phyloP scores from a whole-genome alignment of 2,113 vertebrate genomes.

The Bos javanicus region DNA sequence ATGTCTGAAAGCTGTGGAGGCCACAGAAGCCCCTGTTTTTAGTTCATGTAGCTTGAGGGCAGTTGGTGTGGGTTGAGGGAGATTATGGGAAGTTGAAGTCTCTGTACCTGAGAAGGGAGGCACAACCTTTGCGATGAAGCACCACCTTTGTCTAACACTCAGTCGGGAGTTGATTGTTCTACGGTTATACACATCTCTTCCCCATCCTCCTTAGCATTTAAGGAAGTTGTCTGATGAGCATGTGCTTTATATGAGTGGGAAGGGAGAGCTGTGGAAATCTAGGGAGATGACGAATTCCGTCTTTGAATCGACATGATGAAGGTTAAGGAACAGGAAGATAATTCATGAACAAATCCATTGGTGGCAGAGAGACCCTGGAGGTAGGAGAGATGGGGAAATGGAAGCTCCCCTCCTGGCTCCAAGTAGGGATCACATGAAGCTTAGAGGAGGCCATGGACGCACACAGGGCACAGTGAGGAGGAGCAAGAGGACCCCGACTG shows the following conservation, averaged over 20 bases:
- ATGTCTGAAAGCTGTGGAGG: background rate
- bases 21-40: background rate
- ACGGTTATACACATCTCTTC: background rate
- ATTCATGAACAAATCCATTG: background rate
- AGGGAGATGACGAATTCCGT: background rate
- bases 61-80: background rate
- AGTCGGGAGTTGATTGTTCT: background rate
- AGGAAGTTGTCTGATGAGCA: background rate
- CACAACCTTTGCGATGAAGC: background rate
- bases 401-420: background rate
- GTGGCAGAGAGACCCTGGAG: background rate
- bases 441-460: background rate
- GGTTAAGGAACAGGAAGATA: background rate
- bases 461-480: accelerated
- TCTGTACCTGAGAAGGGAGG: no score
- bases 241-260: background rate
- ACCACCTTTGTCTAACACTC: no score
- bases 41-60: no score
- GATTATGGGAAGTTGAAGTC: background rate
- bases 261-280: background rate
- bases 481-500: background rate
- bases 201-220: background rate
- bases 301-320: background rate
- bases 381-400: background rate
- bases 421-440: no score